These are phyloP conservation scores for Dasypolia templi DNA, from an alignment of 2,888 invertebrate species.

Conservation along the genomic window DNA sequence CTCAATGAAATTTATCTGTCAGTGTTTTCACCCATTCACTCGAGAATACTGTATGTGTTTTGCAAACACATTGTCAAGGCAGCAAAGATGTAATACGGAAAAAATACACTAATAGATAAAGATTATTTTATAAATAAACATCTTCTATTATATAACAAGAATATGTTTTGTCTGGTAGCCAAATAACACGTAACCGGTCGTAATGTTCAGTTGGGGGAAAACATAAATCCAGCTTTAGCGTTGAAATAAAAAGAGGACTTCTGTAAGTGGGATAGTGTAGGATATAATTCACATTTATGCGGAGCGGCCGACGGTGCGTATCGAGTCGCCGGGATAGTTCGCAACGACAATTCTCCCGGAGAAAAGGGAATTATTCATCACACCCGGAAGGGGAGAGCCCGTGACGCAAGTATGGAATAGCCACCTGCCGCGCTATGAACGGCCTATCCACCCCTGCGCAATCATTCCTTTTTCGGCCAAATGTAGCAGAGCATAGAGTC, in stretches of 20 bases:
- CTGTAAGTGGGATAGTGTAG: constrained; percentile 87
- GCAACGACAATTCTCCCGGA: constrained; percentile 88
- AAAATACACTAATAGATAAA: constrained; percentile 23
- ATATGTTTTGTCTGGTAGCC: constrained; percentile 68
- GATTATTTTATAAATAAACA: constrained; percentile 47
- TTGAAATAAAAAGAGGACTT: constrained; percentile 87
- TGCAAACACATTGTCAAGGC: background rate
- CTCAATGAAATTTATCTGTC: background rate
- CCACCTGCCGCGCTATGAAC: constrained; percentile 78
- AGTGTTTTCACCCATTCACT: background rate
- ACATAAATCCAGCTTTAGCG: constrained; percentile 85
- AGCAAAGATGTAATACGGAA: background rate
- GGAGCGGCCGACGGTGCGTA: constrained; percentile 87
- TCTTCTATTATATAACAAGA: constrained; percentile 57
- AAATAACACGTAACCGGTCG: constrained; percentile 76
- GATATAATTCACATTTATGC: constrained; percentile 89
- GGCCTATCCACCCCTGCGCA: constrained; percentile 69
- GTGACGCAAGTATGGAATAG: constrained; percentile 90
- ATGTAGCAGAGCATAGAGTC: constrained; percentile 59
- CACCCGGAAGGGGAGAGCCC: constrained; percentile 90
- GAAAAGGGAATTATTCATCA: constrained; percentile 91
- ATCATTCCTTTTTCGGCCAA: constrained; percentile 59
- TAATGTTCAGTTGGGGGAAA: constrained; percentile 81
- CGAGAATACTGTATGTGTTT: background rate
- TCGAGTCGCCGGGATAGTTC: constrained; percentile 88